A percentile compares a stretch with the other conserved stretches of the same genome.
Evolutionary conservation across 2,888 invertebrate species (phyloP).

Genomic region (Boloria selene): DNA sequence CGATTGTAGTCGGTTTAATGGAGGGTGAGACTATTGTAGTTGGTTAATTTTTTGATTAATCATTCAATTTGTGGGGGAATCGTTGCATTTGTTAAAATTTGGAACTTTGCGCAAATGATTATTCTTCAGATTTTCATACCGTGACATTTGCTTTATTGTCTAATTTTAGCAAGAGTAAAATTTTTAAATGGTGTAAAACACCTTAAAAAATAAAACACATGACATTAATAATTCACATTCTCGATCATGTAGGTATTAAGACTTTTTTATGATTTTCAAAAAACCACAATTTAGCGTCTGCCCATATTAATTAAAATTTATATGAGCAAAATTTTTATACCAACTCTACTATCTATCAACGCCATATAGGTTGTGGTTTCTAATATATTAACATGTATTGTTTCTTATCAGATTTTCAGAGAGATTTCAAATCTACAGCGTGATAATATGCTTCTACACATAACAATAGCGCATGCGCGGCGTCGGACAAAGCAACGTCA

Average conservation of each 20-base stretch:
- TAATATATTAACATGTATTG: not conserved
- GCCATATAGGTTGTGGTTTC: not conserved
- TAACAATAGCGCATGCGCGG: constrained; percentile 64
- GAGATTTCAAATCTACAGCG: constrained; percentile 54
- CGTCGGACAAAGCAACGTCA: constrained; percentile 76
- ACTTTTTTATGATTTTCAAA: too few relatives aligned
- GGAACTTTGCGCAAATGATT: constrained; percentile 52
- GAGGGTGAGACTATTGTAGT: constrained; percentile 74
- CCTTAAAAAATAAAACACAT: too few relatives aligned
- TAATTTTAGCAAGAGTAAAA: not conserved
- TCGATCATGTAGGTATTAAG: too few relatives aligned
- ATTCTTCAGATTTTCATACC: constrained; percentile 32
- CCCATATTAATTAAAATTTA: too few relatives aligned
- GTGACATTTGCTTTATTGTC: not conserved
- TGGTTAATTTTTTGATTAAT: constrained; percentile 83
- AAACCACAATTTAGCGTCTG: too few relatives aligned
- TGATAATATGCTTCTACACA: constrained; percentile 61
- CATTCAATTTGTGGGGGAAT: constrained; percentile 66
- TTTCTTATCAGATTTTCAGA: constrained; percentile 43
- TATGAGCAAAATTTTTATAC: too few relatives aligned
- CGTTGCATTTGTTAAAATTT: constrained; percentile 65
- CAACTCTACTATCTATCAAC: not conserved
- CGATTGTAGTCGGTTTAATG: constrained; percentile 73
- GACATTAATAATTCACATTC: too few relatives aligned
- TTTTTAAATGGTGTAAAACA: not conserved